phyloP scores from a whole-genome alignment of 2,113 vertebrate species.

The Tyto alba region DNA sequence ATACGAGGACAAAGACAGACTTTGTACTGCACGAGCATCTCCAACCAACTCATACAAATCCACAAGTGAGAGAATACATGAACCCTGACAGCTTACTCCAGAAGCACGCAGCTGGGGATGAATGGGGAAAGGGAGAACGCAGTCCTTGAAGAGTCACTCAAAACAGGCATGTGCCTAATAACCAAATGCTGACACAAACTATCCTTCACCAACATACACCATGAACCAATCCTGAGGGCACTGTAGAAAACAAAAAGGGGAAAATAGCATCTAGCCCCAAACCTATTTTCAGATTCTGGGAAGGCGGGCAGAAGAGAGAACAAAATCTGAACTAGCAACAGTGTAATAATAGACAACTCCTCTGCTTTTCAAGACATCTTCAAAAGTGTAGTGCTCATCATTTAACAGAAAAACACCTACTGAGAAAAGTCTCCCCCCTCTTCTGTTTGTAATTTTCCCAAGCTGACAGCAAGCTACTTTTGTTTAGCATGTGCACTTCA shows the following conservation, averaged over 20 bases:
- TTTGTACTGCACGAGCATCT: background rate
- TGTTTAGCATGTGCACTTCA: background rate
- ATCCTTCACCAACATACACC: background rate
- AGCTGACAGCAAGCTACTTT: background rate
- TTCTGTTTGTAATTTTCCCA: background rate
- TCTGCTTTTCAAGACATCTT: background rate
- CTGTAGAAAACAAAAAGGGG: background rate
- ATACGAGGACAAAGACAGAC: background rate
- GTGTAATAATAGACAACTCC: background rate
- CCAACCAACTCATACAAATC: background rate
- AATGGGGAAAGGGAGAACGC: fast-evolving
- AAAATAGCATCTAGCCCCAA: background rate
- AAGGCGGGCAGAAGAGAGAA: background rate
- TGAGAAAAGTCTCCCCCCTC: background rate
- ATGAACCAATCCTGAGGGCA: background rate
- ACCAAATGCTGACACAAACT: background rate
- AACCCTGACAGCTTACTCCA: background rate
- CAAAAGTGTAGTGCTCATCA: background rate
- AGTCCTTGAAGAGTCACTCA: background rate
- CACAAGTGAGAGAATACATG: background rate
- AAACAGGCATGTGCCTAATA: background rate
- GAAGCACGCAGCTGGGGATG: background rate
- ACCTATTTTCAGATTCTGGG: background rate
- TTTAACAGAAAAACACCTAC: background rate
- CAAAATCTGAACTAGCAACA: background rate